Evolutionary conservation across 2,113 vertebrate genomes (phyloP), one percentile per base, ranked within the genome.

Genomic region (Ariopsis seemanni): DNA sequence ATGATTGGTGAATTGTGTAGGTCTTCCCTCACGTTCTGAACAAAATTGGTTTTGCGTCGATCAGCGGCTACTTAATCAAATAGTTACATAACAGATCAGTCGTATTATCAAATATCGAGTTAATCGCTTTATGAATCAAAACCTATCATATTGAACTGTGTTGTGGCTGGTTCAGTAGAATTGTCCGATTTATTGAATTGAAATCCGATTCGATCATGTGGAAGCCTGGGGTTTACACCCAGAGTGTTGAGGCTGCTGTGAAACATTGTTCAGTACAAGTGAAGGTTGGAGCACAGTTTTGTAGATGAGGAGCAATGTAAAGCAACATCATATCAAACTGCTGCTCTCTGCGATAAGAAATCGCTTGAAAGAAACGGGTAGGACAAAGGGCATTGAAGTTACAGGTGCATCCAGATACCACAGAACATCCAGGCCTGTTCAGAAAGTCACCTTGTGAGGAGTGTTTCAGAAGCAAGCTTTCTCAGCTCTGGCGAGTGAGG

Each of bases 331-430:
- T 87, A 89, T 91, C 88, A 85, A 86, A 50, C 84, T 79, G 71
- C 89, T 90, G 88, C 87, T 87, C 71, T 50, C 77, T 74, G 85
- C 58, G 89, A 91, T 91, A 90, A 91, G 89, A 62, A 18, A 69
- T 79, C 60, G n/a, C 65, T 63, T 86, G 82, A 89, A 87, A 79
- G 84, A 18, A 75, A 20, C 60, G 10, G 74, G 58, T 63, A 72
- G 79, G 52, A 62, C 48, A 83, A 80, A 72, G 71, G 87, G 62
- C 57, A 72, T 88, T 58, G 83, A 63, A 79, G 42, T 72, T 50
- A 83, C 86, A 89, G 81, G 88, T 88, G 85, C 85, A 82, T 74
- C n/a, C 77, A 87, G 87, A 87, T 90, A 89, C n/a, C 86, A 82
- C 83, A 65, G 60, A 86, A 83, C 50, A 48, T 50, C 79, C 42